phyloP scores from a whole-genome alignment of 2,888 invertebrate species.

The Lasioglossum lativentre region DNA sequence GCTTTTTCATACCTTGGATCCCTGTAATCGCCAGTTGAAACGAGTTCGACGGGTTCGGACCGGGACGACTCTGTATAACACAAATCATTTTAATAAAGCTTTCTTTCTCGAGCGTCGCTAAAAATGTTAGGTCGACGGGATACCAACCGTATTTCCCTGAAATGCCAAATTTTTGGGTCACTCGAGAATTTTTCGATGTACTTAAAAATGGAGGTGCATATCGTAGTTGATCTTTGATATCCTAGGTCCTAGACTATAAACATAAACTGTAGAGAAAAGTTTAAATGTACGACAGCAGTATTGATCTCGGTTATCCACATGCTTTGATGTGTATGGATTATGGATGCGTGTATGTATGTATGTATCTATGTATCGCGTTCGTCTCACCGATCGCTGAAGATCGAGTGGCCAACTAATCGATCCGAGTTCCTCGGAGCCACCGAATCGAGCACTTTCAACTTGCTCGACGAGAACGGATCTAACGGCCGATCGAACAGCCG shows the following conservation, averaged over 20 bases:
- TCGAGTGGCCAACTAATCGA: conserved; percentile 48
- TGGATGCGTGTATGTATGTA: neutral
- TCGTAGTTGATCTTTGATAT: too few species aligned
- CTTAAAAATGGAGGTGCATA: too few species aligned
- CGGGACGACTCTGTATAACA: conserved; percentile 8
- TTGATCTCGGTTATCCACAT: neutral
- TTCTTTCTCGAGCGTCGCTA: neutral
- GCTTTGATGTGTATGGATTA: too few species aligned
- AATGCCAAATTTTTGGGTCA: neutral
- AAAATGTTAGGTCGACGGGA: neutral
- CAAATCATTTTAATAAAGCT: conserved; percentile 5
- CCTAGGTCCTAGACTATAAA: too few species aligned
- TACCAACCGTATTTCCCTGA: neutral
- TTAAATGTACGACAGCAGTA: neutral
- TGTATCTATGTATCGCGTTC: conserved; percentile 22
- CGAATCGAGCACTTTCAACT: conserved; percentile 52
- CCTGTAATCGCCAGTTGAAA: conserved; percentile 7
- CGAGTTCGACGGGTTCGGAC: conserved; percentile 13
- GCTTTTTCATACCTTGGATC: neutral
- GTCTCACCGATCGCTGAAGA: conserved; percentile 20
- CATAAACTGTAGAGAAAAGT: too few species aligned
- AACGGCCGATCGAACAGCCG: conserved; percentile 25
- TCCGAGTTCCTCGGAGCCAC: conserved; percentile 37
- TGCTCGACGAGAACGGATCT: conserved; percentile 39
- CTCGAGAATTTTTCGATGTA: neutral